A percentile compares a stretch with the other conserved stretches of the same genome.
phyloP scores from a whole-genome alignment of 2,888 invertebrate species.

The Apamea monoglypha region DNA sequence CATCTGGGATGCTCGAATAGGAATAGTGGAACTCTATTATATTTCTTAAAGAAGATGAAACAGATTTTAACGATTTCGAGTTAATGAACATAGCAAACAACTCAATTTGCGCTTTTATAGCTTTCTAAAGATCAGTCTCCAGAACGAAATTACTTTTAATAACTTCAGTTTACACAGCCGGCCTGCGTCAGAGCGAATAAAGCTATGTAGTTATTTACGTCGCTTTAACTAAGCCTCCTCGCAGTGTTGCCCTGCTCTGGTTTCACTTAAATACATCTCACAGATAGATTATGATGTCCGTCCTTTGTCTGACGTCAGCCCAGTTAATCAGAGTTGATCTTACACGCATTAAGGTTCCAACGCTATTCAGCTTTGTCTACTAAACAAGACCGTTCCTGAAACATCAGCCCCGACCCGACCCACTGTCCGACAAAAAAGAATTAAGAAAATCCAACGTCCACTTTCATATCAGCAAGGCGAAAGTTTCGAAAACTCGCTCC shows the following conservation, averaged over 20 bases:
- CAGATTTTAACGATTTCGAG: conserved; percentile 21
- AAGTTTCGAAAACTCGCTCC: conserved; percentile 69
- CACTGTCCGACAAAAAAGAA: conserved; percentile 63
- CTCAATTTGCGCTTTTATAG: conserved; percentile 49
- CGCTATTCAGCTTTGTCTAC: conserved; percentile 48
- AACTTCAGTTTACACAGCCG: conserved; percentile 25
- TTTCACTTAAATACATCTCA: conserved; percentile 65
- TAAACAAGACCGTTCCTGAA: conserved; percentile 50
- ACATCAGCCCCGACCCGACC: conserved; percentile 35
- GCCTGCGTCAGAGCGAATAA: conserved; percentile 24
- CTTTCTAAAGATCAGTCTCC: conserved; percentile 22
- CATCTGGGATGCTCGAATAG: not conserved
- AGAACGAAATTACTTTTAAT: conserved; percentile 46
- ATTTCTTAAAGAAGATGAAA: conserved; percentile 3
- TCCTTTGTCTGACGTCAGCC: conserved; percentile 64
- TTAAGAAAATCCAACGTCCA: conserved; percentile 64
- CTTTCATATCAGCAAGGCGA: conserved; percentile 60
- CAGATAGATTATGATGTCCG: conserved; percentile 65
- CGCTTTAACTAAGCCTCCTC: conserved; percentile 52
- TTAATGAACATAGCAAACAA: conserved; percentile 36
- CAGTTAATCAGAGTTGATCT: conserved; percentile 63
- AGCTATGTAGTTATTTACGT: conserved; percentile 52
- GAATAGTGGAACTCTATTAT: not conserved
- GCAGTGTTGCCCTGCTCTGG: conserved; percentile 57
- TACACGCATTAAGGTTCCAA: conserved; percentile 55